Evolutionary conservation across 2,888 invertebrate genomes (phyloP).

Genomic region (Acronicta aceris): DNA sequence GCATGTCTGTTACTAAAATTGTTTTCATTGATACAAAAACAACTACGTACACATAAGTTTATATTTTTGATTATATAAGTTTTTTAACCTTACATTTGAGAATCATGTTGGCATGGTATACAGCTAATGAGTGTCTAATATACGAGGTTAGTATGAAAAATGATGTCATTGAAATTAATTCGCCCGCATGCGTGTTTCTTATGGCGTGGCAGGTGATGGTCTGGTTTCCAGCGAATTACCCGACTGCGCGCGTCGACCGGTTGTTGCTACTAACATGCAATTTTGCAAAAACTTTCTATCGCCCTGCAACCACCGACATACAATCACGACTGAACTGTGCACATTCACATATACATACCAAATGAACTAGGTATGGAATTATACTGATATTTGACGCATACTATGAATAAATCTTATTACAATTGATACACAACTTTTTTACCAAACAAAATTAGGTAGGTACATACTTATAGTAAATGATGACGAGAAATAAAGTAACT

Average conservation of each 20-base stretch:
- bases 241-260: conserved; percentile 53
- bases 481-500: conserved; percentile 27
- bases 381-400: conserved; percentile 35
- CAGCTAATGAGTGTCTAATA: conserved; percentile 27
- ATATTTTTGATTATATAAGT: too few relatives aligned
- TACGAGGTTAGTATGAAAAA: conserved; percentile 13
- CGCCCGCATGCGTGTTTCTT: conserved; percentile 63
- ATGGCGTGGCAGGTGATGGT: conserved; percentile 62
- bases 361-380: too few relatives aligned
- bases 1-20: conserved; percentile 29
- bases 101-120: background rate
- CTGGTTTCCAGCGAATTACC: conserved; percentile 68
- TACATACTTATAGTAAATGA: too few relatives aligned
- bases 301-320: conserved; percentile 27
- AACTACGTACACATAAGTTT: too few relatives aligned
- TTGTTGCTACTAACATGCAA: conserved; percentile 66
- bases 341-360: conserved; percentile 12
- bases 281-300: conserved; percentile 80
- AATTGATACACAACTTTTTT: conserved; percentile 29
- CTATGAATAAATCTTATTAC: conserved; percentile 3
- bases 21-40: conserved; percentile 14
- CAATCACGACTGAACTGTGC: conserved; percentile 21
- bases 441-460: too few relatives aligned
- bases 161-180: conserved; percentile 63
- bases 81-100: background rate